A percentile compares a stretch with the other conserved stretches of the same genome.
phyloP scores from a whole-genome alignment of 1,140 invertebrate genomes.

The Thaumetopoea pityocampa region DNA sequence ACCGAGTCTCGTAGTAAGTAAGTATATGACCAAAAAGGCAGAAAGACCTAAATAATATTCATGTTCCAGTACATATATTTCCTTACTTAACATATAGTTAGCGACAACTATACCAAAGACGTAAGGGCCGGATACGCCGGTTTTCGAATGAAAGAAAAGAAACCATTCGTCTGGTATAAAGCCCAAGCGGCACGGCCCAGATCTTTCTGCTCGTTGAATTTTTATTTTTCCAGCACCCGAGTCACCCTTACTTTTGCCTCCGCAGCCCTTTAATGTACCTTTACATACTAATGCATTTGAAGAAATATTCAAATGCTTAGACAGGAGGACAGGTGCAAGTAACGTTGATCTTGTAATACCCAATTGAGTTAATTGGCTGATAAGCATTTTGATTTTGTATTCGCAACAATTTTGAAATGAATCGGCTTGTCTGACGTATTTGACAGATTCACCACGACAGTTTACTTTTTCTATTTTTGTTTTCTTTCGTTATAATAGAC shows the following conservation, averaged over 20 bases:
- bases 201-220: slow-evolving; percentile 26
- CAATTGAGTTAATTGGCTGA: background rate
- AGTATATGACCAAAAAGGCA: slow-evolving; percentile 80
- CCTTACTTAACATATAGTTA: slow-evolving; percentile 93
- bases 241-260: background rate
- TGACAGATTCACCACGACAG: too few relatives aligned
- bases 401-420: too few relatives aligned
- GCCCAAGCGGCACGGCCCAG: slow-evolving; percentile 37
- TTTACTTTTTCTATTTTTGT: too few relatives aligned
- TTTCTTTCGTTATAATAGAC: too few relatives aligned
- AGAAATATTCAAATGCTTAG: background rate
- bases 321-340: background rate
- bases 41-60: slow-evolving; percentile 90
- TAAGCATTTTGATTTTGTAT: background rate
- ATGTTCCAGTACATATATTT: slow-evolving; percentile 93
- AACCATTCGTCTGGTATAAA: slow-evolving; percentile 78
- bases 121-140: slow-evolving; percentile 93
- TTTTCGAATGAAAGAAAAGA: slow-evolving; percentile 93
- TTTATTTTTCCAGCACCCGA: background rate
- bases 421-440: too few relatives aligned
- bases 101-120: slow-evolving; percentile 83
- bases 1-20: slow-evolving; percentile 84
- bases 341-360: background rate
- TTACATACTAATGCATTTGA: background rate
- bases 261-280: background rate